These are phyloP conservation scores for Toxotes lorentzi DNA, from an alignment of 2,797 vertebrate genomes.

Conservation along the genomic window DNA sequence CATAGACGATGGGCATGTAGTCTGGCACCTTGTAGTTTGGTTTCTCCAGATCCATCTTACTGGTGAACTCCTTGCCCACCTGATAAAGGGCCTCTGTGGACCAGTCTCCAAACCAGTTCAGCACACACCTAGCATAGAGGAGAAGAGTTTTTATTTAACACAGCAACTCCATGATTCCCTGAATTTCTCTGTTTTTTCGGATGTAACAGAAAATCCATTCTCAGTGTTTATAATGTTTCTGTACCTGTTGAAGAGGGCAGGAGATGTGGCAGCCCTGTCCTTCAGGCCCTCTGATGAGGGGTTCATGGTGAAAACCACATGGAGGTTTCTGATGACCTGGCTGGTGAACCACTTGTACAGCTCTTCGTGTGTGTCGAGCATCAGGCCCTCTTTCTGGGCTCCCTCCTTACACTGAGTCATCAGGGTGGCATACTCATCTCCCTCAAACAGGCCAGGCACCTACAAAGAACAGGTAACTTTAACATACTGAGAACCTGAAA, in stretches of 20 bases:
- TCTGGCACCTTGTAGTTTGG: slow-evolving; percentile 97
- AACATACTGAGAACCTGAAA: neutral
- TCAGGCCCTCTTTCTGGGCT: slow-evolving; percentile 98
- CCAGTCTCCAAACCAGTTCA: slow-evolving; percentile 99
- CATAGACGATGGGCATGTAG: slow-evolving; percentile 97
- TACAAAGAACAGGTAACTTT: slow-evolving; percentile 56
- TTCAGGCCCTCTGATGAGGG: slow-evolving; percentile 98
- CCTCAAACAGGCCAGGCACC: slow-evolving; percentile 99
- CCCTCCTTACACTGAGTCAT: slow-evolving; percentile 99
- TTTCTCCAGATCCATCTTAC: slow-evolving; percentile 99
- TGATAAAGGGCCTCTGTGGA: slow-evolving; percentile 98
- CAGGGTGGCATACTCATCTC: slow-evolving; percentile 97
- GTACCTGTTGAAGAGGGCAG: slow-evolving; percentile 99
- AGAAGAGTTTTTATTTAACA: slow-evolving; percentile 2
- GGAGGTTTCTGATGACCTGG: slow-evolving; percentile 98
- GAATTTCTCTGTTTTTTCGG: neutral
- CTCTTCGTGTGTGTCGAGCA: slow-evolving; percentile 99
- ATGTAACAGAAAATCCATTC: neutral
- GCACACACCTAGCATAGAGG: slow-evolving; percentile 89
- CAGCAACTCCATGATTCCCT: neutral
- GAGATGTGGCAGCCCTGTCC: slow-evolving; percentile 97
- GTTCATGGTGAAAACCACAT: slow-evolving; percentile 99
- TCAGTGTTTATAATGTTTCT: neutral
- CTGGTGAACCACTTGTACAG: slow-evolving; percentile 99
- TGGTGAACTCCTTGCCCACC: slow-evolving; percentile 98